Base-by-base conservation (phyloP, 2,888 invertebrate genomes). In the Drosophila paracracens region DNA sequence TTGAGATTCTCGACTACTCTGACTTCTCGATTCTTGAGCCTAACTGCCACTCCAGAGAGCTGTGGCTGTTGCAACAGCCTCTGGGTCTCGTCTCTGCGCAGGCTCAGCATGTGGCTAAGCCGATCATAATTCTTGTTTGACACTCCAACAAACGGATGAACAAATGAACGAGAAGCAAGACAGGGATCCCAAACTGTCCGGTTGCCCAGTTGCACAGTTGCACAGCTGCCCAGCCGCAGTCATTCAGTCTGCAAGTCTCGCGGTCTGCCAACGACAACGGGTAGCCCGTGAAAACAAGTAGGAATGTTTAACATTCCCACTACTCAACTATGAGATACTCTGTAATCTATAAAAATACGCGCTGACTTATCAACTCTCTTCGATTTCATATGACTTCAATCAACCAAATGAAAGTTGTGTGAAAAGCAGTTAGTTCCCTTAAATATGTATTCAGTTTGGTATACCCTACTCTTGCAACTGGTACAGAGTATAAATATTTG, bases 101-200 rank as follows among this genome's bases (percentile, higher is more conserved):
- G 83, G 89, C 91, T 90, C 92, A 92, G 92, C 92, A 92, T 92
- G 92, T 92, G 92, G 92, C 92, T 92, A 92, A 92, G 92, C 92
- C 91, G 92, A 92, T 92, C 92, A 92, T 92, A 92, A 92, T 92
- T 92, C 92, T 92, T 92, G 92, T 92, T 92, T 92, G 92, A 91
- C 92, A 91, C 86, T 83, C 82, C 83, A 86, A 88, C 87, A 88
- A 87, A 87, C 84, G 89, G 82, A 87, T 88, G 89, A 88, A 88
- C 87, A 87, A 87, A 87, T 87, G 88, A 87, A 87, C 88, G 87
- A 87, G 87, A 81, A 81, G 85, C 85, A 68, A 77, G 74, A 82
- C 80, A 80, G 73, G 72, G 70, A 64, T 69, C 69, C 74, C 66
- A 76, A 79, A 68, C 78, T 59, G 72, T 69, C 74, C 66, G 56